phyloP scores from a whole-genome alignment of 2,113 vertebrate genomes.

The Sisor rabdophorus region DNA sequence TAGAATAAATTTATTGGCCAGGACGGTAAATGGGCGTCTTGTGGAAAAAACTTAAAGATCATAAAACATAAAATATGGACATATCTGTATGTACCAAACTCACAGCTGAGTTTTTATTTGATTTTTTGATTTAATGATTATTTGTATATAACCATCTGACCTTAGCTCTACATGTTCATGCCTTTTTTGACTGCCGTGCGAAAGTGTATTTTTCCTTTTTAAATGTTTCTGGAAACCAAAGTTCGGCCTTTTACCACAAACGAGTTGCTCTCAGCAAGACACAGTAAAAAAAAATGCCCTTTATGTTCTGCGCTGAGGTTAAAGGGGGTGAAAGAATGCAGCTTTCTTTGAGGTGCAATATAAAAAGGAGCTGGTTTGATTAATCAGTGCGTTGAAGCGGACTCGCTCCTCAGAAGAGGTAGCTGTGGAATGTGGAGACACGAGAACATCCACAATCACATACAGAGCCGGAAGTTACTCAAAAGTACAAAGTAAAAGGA shows the following conservation, averaged over 20 bases:
- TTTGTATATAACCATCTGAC: no score
- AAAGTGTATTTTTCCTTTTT: not conserved
- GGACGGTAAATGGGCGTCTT: no score
- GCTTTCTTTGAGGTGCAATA: constrained; percentile 7
- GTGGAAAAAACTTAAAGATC: no score
- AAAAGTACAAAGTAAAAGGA: not conserved
- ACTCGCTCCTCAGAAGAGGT: constrained; percentile 16
- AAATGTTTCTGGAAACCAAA: not conserved
- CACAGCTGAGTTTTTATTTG: no score
- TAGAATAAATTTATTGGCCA: no score
- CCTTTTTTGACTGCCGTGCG: not conserved
- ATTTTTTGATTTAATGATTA: no score
- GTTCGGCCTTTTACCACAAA: not conserved
- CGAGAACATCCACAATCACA: constrained; percentile 1
- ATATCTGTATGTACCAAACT: no score
- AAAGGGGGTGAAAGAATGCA: constrained; percentile 42
- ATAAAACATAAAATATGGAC: no score
- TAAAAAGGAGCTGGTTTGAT: constrained; percentile 11
- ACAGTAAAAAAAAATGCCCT: not conserved
- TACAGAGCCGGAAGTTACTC: not conserved
- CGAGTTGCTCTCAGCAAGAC: not conserved
- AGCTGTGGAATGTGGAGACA: constrained; percentile 39
- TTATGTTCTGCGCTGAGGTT: constrained; percentile 2
- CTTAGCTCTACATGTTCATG: no score
- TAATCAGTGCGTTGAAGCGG: not conserved